phyloP scores from a whole-genome alignment of 2,888 invertebrate genomes.

The Nephrotoma flavescens region DNA sequence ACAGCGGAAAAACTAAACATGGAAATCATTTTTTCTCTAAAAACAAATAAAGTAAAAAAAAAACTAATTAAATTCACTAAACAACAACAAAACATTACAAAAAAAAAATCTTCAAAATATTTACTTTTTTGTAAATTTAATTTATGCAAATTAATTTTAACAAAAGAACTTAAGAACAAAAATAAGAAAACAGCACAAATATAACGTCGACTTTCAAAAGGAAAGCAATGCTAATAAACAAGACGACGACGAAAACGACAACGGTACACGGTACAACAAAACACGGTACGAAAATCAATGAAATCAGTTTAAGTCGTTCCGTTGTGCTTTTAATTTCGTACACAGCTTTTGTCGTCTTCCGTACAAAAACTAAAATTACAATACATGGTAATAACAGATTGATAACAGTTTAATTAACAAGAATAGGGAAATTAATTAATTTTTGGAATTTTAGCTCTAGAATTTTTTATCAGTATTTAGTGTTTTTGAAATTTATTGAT shows the following conservation, averaged over 20 bases:
- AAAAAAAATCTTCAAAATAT: background rate
- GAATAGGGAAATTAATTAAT: slow-evolving; percentile 3
- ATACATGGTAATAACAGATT: background rate
- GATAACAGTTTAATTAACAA: slow-evolving; percentile 3
- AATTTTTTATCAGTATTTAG: background rate
- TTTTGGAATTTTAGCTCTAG: background rate
- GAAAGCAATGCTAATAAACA: background rate
- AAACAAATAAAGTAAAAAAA: background rate
- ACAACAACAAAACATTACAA: background rate
- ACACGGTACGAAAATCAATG: background rate
- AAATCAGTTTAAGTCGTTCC: background rate
- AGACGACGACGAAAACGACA: background rate
- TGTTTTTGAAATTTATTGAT: background rate
- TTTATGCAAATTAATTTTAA: background rate
- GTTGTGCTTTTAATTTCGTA: background rate
- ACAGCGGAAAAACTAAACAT: background rate
- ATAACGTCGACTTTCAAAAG: background rate
- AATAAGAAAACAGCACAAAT: background rate
- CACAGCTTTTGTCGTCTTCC: background rate
- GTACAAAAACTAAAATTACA: background rate
- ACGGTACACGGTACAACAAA: background rate
- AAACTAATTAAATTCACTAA: background rate
- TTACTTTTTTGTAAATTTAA: background rate
- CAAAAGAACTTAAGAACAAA: background rate
- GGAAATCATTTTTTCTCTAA: background rate